Conservation (phyloP, 2,888 invertebrate genomes). For the Drosophila macrothrix region DNA sequence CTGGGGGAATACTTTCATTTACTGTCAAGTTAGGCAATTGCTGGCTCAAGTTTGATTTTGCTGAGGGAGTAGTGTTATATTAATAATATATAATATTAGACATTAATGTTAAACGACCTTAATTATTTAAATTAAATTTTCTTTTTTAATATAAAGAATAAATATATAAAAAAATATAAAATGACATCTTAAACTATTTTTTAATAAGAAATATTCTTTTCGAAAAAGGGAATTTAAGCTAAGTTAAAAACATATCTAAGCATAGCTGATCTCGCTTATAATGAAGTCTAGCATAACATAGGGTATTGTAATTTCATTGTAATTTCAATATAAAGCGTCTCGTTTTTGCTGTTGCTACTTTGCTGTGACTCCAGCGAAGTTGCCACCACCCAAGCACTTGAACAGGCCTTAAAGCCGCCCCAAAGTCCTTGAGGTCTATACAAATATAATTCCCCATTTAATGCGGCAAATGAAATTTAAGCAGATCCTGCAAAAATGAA, state of each 20-base stretch:
- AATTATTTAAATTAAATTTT: not conserved
- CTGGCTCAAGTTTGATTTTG: not conserved
- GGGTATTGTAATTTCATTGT: conserved; percentile 29
- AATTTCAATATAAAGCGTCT: not conserved
- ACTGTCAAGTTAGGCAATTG: not conserved
- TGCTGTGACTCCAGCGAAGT: conserved; percentile 31
- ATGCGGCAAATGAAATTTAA: conserved; percentile 65
- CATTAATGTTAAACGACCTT: not conserved
- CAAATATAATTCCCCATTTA: conserved; percentile 56
- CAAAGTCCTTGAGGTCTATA: conserved; percentile 30
- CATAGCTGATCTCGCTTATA: not conserved
- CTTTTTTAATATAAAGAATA: not conserved
- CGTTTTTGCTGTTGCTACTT: conserved; percentile 38
- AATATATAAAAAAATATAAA: no score
- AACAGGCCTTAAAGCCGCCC: conserved; percentile 47
- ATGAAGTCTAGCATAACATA: not conserved
- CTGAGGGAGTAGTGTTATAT: not conserved
- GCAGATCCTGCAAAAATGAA: conserved; percentile 27
- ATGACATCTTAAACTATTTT: not conserved
- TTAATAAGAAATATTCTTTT: not conserved
- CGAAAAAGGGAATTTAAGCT: not conserved
- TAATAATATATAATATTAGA: not conserved
- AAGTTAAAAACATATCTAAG: not conserved
- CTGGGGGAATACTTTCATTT: not conserved
- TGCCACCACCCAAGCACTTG: conserved; percentile 54